Conservation (phyloP, 1,140 invertebrate genomes). For the Tetramorium parvispinum region DNA sequence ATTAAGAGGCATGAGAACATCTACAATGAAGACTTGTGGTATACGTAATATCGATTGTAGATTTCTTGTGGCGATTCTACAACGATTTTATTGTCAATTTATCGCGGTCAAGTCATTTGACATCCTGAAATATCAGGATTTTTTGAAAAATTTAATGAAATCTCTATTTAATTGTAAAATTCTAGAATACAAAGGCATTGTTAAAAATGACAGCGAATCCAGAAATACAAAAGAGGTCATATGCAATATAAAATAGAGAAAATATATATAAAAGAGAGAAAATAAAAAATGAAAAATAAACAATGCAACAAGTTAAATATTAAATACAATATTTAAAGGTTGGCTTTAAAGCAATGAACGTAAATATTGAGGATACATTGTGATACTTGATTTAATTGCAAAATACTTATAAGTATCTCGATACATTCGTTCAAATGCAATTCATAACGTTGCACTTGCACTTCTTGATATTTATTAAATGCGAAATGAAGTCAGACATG, state of each 20-base stretch:
- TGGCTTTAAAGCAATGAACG: neutral
- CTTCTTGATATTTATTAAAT: constrained; percentile 21
- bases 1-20: constrained; percentile 36
- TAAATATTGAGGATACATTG: neutral
- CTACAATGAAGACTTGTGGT: neutral
- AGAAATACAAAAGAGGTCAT: neutral
- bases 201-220: neutral
- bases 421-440: neutral
- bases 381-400: neutral
- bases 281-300: neutral
- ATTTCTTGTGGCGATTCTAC: neutral
- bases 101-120: neutral
- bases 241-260: neutral
- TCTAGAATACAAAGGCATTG: neutral
- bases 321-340: neutral
- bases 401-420: constrained; percentile 1
- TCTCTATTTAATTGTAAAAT: neutral
- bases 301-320: neutral
- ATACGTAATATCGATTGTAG: constrained; percentile 10
- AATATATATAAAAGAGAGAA: neutral
- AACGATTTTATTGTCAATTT: neutral
- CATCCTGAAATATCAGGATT: neutral
- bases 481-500: neutral
- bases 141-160: neutral
- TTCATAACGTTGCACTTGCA: neutral